phyloP scores from a whole-genome alignment of 2,888 invertebrate genomes.

The Drosophila maculinotata region DNA sequence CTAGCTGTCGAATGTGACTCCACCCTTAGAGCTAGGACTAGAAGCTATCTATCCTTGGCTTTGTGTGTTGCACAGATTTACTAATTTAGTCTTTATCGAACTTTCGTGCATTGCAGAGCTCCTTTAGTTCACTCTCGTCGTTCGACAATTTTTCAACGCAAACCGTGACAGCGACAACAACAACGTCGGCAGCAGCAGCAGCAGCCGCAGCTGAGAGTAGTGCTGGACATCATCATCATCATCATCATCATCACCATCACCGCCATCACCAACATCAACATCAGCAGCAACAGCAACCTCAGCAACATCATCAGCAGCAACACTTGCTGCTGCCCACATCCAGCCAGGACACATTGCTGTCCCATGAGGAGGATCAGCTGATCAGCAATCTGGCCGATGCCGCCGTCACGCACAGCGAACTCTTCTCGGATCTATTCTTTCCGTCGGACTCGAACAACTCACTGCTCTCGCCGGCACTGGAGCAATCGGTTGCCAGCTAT shows the following conservation, averaged over 20 bases:
- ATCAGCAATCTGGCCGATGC: slow-evolving; percentile 79
- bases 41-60: not conserved
- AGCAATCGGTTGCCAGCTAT: slow-evolving; percentile 61
- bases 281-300: slow-evolving; percentile 73
- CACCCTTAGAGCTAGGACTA: slow-evolving; percentile 49
- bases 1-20: slow-evolving; percentile 47
- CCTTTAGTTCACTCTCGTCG: slow-evolving; percentile 85
- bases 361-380: slow-evolving; percentile 80
- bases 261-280: slow-evolving; percentile 73
- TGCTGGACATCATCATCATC: slow-evolving; percentile 72
- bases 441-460: slow-evolving; percentile 84
- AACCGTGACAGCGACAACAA: slow-evolving; percentile 72
- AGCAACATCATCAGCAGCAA: slow-evolving; percentile 74
- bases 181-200: slow-evolving; percentile 59
- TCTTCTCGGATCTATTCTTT: slow-evolving; percentile 84
- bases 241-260: slow-evolving; percentile 52
- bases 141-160: slow-evolving; percentile 85
- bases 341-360: slow-evolving; percentile 64
- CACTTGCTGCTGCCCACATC: slow-evolving; percentile 49
- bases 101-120: slow-evolving; percentile 82
- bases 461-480: slow-evolving; percentile 77
- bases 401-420: slow-evolving; percentile 79
- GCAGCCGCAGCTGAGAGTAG: slow-evolving; percentile 55
- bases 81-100: slow-evolving; percentile 68
- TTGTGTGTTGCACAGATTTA: not conserved